Conservation (phyloP, 2,797 vertebrate genomes). For the Sebastes kiyomatsui region DNA sequence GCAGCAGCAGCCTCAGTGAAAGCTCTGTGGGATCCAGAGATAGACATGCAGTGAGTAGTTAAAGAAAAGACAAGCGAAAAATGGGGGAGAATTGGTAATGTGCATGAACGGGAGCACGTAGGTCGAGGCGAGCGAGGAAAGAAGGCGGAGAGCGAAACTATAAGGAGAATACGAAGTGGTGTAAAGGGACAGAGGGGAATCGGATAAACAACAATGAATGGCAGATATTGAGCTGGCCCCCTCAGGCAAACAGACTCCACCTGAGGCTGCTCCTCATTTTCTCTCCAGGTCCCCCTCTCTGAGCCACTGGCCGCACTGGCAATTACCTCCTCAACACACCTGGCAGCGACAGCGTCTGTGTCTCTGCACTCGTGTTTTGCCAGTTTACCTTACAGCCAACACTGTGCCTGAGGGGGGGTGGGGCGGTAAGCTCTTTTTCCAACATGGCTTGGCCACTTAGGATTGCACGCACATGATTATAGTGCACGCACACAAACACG, state of each 20-base stretch:
- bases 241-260: slow-evolving; percentile 50
- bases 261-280: slow-evolving; percentile 71
- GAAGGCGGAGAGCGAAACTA: slow-evolving; percentile 16
- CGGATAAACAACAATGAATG: slow-evolving; percentile 48
- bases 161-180: slow-evolving; percentile 36
- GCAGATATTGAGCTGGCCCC: slow-evolving; percentile 60
- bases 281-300: slow-evolving; percentile 33
- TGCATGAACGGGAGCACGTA: background rate
- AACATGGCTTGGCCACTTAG: slow-evolving; percentile 50
- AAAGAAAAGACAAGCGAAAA: slow-evolving; percentile 3
- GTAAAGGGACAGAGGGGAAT: slow-evolving; percentile 39
- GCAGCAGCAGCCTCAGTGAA: slow-evolving; percentile 22
- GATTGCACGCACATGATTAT: slow-evolving; percentile 40
- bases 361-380: slow-evolving; percentile 33
- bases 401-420: slow-evolving; percentile 14
- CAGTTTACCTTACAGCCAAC: slow-evolving; percentile 48
- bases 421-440: slow-evolving; percentile 23
- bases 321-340: slow-evolving; percentile 66
- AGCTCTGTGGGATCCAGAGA: slow-evolving; percentile 6
- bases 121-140: slow-evolving; percentile 5
- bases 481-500: slow-evolving; percentile 22
- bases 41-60: background rate
- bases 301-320: slow-evolving; percentile 44
- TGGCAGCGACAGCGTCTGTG: slow-evolving; percentile 47
- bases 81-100: slow-evolving; percentile 8